Base-by-base conservation (phyloP, 2,113 vertebrate species). In the Campylomormyrus tamandua region DNA sequence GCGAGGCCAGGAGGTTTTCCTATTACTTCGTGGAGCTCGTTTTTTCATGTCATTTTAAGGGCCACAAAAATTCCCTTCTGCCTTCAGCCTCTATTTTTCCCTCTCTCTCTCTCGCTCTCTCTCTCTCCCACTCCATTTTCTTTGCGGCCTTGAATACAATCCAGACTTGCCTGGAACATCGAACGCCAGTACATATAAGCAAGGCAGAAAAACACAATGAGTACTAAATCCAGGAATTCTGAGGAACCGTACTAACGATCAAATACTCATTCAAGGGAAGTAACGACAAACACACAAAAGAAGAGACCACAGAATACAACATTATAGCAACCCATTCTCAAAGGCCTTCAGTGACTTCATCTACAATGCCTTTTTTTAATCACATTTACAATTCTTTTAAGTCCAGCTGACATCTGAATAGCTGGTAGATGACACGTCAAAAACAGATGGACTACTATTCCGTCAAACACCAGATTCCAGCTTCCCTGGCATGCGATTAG, bases 61-160 rank as follows among this genome's bases (percentile, higher is more conserved):
- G 27, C 85, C 13, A 56, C 50, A 53, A 53, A 56, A 53, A 87
- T 87, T 27, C n/a, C 39, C 45, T 24, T 46, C 24, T 46, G 83
- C 83, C 19, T 39, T 52, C 84, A 86, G 48, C 45, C 45, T 2
- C 24, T 27, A 50, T 87, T 87, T 27, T 13, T 2, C 49, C 49
- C 27, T 49, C 39, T 42, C 13, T 9, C 50, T 15, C 49, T n/a
- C 80, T 9, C 50, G 10, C 50, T 0, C 85, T 6, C 45, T 11
- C 49, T 1, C 85, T 13, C 80, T 48, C 42, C 19, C 48, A 4
- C 85, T 19, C 85, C 49, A 87, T 87, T 87, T 87, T 87, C 50
- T 52, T 53, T 87, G 85, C 50, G 17, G 85, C 85, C 85, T 87
- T 87, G 85, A 87, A 87, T 6, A 39, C 85, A 87, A 39, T 35